phyloP scores from a whole-genome alignment of 2,888 invertebrate species.

The Sepiola atlantica region DNA sequence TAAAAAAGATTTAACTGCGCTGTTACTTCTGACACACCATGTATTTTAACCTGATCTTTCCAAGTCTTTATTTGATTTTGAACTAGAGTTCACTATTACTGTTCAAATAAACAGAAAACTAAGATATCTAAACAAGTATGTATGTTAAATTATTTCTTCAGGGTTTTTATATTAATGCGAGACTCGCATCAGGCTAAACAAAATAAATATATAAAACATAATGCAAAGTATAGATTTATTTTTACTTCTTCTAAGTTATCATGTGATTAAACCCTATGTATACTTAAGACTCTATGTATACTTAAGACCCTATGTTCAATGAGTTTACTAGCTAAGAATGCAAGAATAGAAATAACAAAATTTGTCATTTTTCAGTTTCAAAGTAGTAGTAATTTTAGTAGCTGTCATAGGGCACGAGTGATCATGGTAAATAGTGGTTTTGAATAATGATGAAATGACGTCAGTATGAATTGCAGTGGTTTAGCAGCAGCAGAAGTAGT shows the following conservation, averaged over 20 bases:
- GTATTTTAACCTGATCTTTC: background rate
- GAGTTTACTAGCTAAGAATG: background rate
- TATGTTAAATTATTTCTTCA: background rate
- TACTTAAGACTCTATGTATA: background rate
- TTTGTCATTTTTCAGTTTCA: background rate
- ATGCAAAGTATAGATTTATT: background rate
- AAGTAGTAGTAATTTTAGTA: background rate
- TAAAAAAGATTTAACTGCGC: too few species aligned
- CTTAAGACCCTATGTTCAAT: background rate
- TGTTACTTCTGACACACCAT: background rate
- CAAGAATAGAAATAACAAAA: background rate
- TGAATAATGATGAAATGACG: slow-evolving; percentile 16
- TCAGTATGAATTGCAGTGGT: slow-evolving; percentile 20
- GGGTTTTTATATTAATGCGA: background rate
- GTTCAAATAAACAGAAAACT: background rate
- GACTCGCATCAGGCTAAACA: background rate
- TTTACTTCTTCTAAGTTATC: background rate
- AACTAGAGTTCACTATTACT: background rate
- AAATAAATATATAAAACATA: background rate
- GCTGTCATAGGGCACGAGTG: background rate
- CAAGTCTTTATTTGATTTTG: background rate
- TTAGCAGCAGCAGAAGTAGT: slow-evolving; percentile 4
- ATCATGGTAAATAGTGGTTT: background rate
- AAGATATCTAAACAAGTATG: background rate
- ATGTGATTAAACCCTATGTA: background rate